Base-by-base conservation (phyloP, 2,888 invertebrate genomes). In the Hesperia comma region DNA sequence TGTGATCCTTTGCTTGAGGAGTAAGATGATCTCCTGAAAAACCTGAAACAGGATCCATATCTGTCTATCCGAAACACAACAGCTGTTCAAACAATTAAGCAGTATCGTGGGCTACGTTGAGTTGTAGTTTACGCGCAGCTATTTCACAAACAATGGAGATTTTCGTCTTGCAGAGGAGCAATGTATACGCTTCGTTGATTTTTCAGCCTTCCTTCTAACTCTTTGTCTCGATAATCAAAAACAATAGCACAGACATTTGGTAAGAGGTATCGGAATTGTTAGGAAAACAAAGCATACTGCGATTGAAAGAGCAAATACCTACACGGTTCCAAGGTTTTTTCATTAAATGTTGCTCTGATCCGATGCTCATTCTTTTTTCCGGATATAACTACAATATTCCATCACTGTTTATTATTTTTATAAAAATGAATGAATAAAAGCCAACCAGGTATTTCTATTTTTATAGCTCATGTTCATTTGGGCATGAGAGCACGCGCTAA, bases 281-380 rank as follows among this genome's bases (percentile, higher is more conserved):
- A 63, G 51, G 54, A 60, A 60, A 66, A 66, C 66, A 63, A 63
- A 57, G 66, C 60, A 46, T 33, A 19, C 21, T 15, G 54, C 43
- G 46, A 66, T 53, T 60, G 66, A 60, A 66, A 60, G 33, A 53
- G 60, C 58, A 64, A 60, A 64, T 64, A 66, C n/a, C n/a, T n/a
- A n/a, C 60, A 66, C 53, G 33, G 58, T 66, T 43, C 54, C 60
- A 43, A 60, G 66, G 58, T 58, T 66, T 66, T 64, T 66, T 60
- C 66, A 66, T 66, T 60, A 66, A 66, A 60, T 66, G 21, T 51
- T 53, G 33, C 33, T 43, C 32, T 60, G 60, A 60, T 66, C 58
- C 54, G 32, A 60, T 54, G 60, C 43, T 66, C 43, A 66, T 66
- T 60, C 60, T 60, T 66, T 54, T 66, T 54, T 19, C 41, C 41